Conservation (phyloP, 2,797 vertebrate species). For the Anniella stebbinsi region DNA sequence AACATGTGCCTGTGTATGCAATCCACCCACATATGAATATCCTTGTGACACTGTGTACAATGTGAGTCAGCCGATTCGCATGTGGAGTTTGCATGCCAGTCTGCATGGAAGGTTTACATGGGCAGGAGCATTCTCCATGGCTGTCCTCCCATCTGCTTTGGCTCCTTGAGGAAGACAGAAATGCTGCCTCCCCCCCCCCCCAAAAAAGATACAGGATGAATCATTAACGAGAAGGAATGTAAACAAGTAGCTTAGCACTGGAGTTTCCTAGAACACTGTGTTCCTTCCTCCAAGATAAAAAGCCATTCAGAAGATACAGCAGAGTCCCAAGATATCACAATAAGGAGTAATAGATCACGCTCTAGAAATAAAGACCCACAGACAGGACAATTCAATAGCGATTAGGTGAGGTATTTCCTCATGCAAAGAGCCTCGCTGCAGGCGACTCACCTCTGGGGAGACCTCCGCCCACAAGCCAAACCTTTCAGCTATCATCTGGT, state of each 20-base stretch:
- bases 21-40: no score
- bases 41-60: no score
- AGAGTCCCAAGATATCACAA: constrained; percentile 34
- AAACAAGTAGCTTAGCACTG: constrained; percentile 18
- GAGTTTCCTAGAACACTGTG: constrained; percentile 40
- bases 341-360: constrained; percentile 5
- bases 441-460: constrained; percentile 55
- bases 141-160: constrained; percentile 11
- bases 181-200: constrained; percentile 32
- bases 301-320: constrained; percentile 29
- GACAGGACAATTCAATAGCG: neutral
- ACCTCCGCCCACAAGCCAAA: constrained; percentile 82
- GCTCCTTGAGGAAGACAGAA: constrained; percentile 37
- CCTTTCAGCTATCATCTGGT: constrained; percentile 85
- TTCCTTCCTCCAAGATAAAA: constrained; percentile 53
- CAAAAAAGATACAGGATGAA: constrained; percentile 42
- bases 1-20: no score
- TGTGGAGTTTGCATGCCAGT: neutral
- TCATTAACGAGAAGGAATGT: constrained; percentile 66
- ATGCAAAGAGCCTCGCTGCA: neutral
- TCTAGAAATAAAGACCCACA: fast-evolving
- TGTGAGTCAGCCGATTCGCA: no score
- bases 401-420: neutral
- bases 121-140: neutral
- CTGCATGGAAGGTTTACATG: neutral